A percentile compares a stretch with the other conserved stretches of the same genome.
Evolutionary conservation across 1,140 invertebrate species (phyloP).

Genomic region (Sinella curviseta): DNA sequence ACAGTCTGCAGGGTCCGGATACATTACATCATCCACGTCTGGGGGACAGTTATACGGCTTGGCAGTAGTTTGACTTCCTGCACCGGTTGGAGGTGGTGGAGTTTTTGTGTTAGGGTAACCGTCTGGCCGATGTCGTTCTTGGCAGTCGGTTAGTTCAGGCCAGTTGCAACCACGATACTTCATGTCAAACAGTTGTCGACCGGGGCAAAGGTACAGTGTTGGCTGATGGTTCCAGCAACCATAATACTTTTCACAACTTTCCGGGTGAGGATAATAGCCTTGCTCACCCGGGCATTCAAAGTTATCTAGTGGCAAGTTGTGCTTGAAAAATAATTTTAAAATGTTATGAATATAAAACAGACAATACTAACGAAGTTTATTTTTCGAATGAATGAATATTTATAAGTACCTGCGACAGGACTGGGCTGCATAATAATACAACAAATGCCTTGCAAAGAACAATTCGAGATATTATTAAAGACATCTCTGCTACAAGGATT

Average conservation of each 20-base stretch:
- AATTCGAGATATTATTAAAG: no score
- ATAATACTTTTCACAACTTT: not conserved
- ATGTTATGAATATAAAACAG: no score
- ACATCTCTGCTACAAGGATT: no score
- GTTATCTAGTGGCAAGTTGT: no score
- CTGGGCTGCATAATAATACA: no score
- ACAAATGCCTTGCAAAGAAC: no score
- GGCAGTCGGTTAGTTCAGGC: conserved; percentile 35
- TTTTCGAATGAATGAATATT: no score
- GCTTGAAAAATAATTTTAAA: no score
- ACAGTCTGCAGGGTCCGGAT: not conserved
- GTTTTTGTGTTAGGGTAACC: conserved; percentile 29
- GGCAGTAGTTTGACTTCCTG: not conserved
- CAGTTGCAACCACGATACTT: conserved; percentile 33
- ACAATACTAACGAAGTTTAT: no score
- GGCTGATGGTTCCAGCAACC: not conserved
- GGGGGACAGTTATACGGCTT: not conserved
- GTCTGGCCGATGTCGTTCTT: conserved; percentile 32
- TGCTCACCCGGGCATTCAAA: not conserved
- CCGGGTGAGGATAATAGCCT: not conserved
- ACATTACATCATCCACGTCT: not conserved
- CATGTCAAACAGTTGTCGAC: conserved; percentile 37
- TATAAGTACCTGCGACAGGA: no score
- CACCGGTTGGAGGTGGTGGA: not conserved
- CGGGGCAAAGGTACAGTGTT: conserved; percentile 2